phyloP scores from a whole-genome alignment of 2,888 invertebrate species.

The Xanthia togata region DNA sequence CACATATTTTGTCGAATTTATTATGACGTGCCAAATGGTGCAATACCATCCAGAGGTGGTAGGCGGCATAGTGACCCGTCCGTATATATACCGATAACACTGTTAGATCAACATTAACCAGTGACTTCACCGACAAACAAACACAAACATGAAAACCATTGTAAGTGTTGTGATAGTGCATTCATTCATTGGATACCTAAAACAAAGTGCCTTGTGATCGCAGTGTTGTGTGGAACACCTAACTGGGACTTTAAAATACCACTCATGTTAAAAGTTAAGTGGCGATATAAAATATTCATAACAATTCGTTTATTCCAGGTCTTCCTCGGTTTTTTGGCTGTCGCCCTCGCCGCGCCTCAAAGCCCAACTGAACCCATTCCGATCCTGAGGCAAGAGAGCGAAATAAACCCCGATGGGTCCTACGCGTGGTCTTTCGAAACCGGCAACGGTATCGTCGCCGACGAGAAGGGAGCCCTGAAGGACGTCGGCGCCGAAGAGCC shows the following conservation, averaged over 20 bases:
- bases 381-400: conserved; percentile 89
- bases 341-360: conserved; percentile 84
- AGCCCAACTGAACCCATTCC: conserved; percentile 81
- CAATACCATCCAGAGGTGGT: conserved; percentile 86
- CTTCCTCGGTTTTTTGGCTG: conserved; percentile 81
- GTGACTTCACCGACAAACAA: conserved; percentile 83
- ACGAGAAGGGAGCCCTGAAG: conserved; percentile 90
- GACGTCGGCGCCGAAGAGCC: conserved; percentile 89
- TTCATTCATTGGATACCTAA: conserved; percentile 63
- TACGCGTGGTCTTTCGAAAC: conserved; percentile 91
- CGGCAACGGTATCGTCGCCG: conserved; percentile 91
- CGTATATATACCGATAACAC: conserved; percentile 87
- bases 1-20: conserved; percentile 84
- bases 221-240: conserved; percentile 55
- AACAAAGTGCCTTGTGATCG: conserved; percentile 63
- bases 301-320: conserved; percentile 79
- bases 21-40: conserved; percentile 84
- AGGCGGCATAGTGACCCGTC: conserved; percentile 81
- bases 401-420: conserved; percentile 91
- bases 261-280: conserved; percentile 2
- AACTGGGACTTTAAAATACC: conserved; percentile 22
- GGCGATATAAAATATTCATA: conserved; percentile 16
- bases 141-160: conserved; percentile 87
- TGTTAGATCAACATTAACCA: conserved; percentile 88
- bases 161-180: conserved; percentile 86